Percentiles rank a stretch among this genome's conserved stretches.
phyloP scores from a whole-genome alignment of 2,797 vertebrate species.

The Sebastes diploproa region DNA sequence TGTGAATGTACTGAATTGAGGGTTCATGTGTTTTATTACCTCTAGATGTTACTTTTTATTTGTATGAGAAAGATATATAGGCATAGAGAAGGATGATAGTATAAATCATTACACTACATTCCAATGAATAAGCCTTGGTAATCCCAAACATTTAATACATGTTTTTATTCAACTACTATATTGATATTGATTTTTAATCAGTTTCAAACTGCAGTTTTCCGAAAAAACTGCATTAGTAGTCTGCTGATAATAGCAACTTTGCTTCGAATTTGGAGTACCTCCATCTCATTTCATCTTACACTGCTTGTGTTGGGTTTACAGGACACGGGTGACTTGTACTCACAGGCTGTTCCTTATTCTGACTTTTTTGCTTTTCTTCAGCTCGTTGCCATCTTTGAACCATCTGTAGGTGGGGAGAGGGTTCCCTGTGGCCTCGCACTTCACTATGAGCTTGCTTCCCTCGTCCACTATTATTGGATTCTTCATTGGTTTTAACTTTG shows the following conservation, averaged over 20 bases:
- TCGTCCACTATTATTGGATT: constrained; percentile 87
- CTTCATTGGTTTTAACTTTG: constrained; percentile 93
- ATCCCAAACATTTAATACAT: not conserved
- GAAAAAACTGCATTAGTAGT: not conserved
- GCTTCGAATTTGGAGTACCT: not conserved
- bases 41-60: not conserved
- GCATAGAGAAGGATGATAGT: not conserved
- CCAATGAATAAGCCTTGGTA: not conserved
- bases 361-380: constrained; percentile 91
- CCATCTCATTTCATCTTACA: constrained; percentile 1
- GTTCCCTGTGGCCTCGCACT: constrained; percentile 93
- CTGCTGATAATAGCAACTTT: not conserved
- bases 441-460: constrained; percentile 89
- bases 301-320: constrained; percentile 3
- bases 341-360: constrained; percentile 89
- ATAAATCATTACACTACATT: not conserved
- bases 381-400: constrained; percentile 95
- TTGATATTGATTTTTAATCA: not conserved
- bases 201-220: not conserved
- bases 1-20: not conserved
- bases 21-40: not conserved
- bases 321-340: constrained; percentile 73
- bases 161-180: not conserved
- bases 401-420: constrained; percentile 90
- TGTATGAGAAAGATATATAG: not conserved